Evolutionary conservation across 2,888 invertebrate species (phyloP).

Genomic region (Hofmannophila pseudospretella): DNA sequence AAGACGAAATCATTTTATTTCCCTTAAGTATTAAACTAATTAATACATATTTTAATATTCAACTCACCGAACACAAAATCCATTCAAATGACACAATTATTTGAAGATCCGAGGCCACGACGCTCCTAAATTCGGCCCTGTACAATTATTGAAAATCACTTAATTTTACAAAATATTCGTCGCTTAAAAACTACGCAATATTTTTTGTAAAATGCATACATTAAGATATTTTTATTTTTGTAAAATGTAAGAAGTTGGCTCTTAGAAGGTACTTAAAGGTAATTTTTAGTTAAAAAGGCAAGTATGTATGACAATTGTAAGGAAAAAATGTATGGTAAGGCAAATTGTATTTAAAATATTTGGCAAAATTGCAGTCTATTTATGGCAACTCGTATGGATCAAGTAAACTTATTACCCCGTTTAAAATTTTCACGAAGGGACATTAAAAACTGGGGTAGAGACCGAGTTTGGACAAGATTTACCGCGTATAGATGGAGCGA

Average conservation of each 20-base stretch:
- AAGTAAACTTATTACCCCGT: too few species aligned
- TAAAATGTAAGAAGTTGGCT: not conserved
- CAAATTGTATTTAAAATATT: constrained; percentile 16
- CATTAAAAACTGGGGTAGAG: too few species aligned
- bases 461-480: too few species aligned
- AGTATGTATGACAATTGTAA: not conserved
- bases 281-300: not conserved
- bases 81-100: too few species aligned
- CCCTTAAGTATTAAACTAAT: too few species aligned
- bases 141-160: not conserved
- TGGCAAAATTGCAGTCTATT: constrained; percentile 29
- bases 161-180: not conserved
- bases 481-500: too few species aligned
- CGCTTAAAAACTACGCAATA: not conserved
- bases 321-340: not conserved
- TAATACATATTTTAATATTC: too few species aligned
- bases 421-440: too few species aligned
- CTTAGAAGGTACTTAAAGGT: not conserved
- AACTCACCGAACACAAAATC: too few species aligned
- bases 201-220: not conserved
- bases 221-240: not conserved
- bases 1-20: too few species aligned
- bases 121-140: not conserved
- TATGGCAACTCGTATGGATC: too few species aligned
- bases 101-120: too few species aligned